Evolutionary conservation across 2,797 vertebrate genomes (phyloP).

Genomic region (Onychomys torridus): DNA sequence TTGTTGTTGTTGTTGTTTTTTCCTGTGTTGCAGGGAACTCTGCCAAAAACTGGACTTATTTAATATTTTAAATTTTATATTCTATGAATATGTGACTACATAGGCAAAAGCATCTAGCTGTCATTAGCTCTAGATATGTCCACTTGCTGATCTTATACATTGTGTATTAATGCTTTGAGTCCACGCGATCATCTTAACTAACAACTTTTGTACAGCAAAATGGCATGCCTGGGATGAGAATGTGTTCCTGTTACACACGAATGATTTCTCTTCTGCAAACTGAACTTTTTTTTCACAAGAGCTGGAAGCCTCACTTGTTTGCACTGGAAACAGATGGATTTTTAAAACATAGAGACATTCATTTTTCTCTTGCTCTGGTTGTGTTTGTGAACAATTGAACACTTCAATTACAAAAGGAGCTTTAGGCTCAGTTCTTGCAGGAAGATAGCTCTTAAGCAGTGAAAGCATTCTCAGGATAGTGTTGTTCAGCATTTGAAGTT

Average conservation of each 20-base stretch:
- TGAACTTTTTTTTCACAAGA: background rate
- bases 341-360: conserved; percentile 18
- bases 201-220: conserved; percentile 27
- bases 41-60: background rate
- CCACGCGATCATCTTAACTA: background rate
- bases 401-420: conserved; percentile 44
- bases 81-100: conserved; percentile 32
- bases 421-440: background rate
- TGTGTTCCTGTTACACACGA: background rate
- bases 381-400: conserved; percentile 55
- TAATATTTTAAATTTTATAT: conserved; percentile 57
- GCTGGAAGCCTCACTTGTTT: conserved; percentile 20
- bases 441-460: background rate
- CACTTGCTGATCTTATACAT: conserved; percentile 37
- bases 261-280: conserved; percentile 46
- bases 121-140: conserved; percentile 52
- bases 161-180: conserved; percentile 48
- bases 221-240: conserved; percentile 23
- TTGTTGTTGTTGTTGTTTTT: too few species aligned
- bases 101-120: conserved; percentile 35
- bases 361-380: conserved; percentile 61
- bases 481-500: conserved; percentile 47
- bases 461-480: conserved; percentile 41
- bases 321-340: conserved; percentile 33
- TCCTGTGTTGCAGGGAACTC: conserved; percentile 23